Conservation (phyloP, 2,888 invertebrate genomes). For the Drosophila parthenogenetica region DNA sequence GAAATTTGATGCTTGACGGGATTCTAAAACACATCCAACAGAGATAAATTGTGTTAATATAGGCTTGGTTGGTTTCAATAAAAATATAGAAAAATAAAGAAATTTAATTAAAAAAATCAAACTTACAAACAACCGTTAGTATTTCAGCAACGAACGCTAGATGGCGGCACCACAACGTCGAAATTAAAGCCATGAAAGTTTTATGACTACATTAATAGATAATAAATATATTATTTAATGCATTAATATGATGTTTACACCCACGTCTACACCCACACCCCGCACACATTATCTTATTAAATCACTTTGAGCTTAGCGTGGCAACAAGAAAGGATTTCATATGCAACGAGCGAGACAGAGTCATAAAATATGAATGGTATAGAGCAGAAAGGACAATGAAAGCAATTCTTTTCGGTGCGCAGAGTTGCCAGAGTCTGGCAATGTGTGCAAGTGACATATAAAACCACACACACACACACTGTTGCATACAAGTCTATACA, state of each 20-base stretch:
- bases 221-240: background rate
- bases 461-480: slow-evolving; percentile 4
- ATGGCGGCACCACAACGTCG: background rate
- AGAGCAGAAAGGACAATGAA: slow-evolving; percentile 15
- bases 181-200: background rate
- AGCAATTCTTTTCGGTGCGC: slow-evolving; percentile 12
- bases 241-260: slow-evolving; percentile 3
- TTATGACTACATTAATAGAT: too few species aligned
- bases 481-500: slow-evolving; percentile 3
- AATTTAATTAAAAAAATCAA: too few species aligned
- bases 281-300: background rate
- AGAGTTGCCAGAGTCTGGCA: slow-evolving; percentile 10
- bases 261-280: background rate
- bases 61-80: too few species aligned
- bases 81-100: too few species aligned
- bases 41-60: too few species aligned
- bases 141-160: background rate
- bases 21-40: too few species aligned
- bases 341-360: slow-evolving; percentile 6
- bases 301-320: slow-evolving; percentile 6
- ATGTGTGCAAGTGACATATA: slow-evolving; percentile 22
- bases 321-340: slow-evolving; percentile 1
- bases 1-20: background rate
- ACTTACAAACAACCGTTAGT: too few species aligned
- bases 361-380: slow-evolving; percentile 16